Base-by-base conservation (phyloP, 2,888 invertebrate species). In the Rapana venosa region DNA sequence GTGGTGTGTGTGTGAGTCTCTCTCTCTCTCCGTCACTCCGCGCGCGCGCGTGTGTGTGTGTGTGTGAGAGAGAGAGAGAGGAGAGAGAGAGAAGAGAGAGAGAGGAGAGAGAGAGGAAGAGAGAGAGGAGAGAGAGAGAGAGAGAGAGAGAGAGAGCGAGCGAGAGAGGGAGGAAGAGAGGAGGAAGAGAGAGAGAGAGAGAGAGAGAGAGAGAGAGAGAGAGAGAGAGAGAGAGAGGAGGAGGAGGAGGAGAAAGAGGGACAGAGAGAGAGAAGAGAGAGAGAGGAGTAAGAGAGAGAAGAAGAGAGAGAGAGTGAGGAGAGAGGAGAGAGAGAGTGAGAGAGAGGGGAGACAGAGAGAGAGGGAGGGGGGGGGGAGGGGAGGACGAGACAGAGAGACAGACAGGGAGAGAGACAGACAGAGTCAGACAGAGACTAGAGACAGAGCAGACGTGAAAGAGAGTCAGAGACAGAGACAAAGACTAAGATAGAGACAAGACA, bases 1-100 rank as follows among this genome's bases (percentile, higher is more conserved):
- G 84, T 58, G 56, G 58, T 30, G 84, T 35, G 30, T 58, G 84
- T 47, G 58, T 30, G 84, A 56, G 84, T 22, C 56, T 79, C 6
- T 79, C 6, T 35, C 13, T 30, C 32, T 20, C 13, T 79, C 13
- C 5, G 35, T 70, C 15, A 17, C 35, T 36, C 35, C 20, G 79
- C 36, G 79, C 22, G 79, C 36, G 79, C 22, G 79, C 26, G 79
- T 26, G 79, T 36, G 79, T 81, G 79, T 22, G 79, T 81, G 79
- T 81, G 79, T 81, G 36, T 36, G 79, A 61, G 61, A 61, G 61
- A 61, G 61, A 61, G 61, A 61, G 61, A 61, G 61, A 61, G 61
- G 61, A 77, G 77, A 79, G 35, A 79, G 79, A 35, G 5, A 79
- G 79, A 32, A 79, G 79, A 35, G 79, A 32, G 35, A 35, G 79